Evolutionary conservation across 2,888 invertebrate species (phyloP).

Genomic region (Brachyopa scutellaris): DNA sequence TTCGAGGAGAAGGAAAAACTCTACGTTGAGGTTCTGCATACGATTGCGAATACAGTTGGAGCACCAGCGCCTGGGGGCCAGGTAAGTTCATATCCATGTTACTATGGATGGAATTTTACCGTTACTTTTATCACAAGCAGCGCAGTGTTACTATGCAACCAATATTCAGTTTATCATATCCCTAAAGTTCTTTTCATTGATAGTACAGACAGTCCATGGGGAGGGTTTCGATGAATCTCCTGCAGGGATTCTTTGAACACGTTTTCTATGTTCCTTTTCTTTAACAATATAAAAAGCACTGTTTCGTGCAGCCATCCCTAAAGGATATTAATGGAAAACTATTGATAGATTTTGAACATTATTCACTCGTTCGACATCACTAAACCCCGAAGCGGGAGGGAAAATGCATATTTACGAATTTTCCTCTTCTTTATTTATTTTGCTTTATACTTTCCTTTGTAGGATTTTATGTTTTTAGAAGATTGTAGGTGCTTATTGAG

Average conservation of each 20-base stretch:
- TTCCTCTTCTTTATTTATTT: not conserved
- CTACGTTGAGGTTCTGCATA: conserved; percentile 96
- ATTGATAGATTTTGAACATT: conserved; percentile 68
- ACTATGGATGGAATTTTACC: conserved; percentile 10
- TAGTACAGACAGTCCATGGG: conserved; percentile 10
- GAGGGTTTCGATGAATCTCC: not conserved
- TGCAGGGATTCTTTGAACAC: not conserved
- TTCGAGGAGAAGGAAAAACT: conserved; percentile 86
- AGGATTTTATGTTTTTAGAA: too few species aligned
- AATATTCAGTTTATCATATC: conserved; percentile 10
- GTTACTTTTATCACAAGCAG: not conserved
- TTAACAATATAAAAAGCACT: conserved; percentile 3
- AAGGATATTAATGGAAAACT: conserved; percentile 49
- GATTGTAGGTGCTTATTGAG: too few species aligned
- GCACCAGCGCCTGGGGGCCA: conserved; percentile 89
- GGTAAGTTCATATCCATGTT: conserved; percentile 74
- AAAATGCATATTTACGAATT: conserved; percentile 27
- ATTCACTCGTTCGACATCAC: conserved; percentile 62
- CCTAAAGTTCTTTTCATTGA: conserved; percentile 25
- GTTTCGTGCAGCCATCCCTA: conserved; percentile 16
- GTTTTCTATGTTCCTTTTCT: not conserved
- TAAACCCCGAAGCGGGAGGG: conserved; percentile 22
- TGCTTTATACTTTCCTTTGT: not conserved
- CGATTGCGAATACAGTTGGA: conserved; percentile 95
- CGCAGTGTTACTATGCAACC: conserved; percentile 29